A percentile compares a stretch with the other conserved stretches of the same genome.
phyloP scores from a whole-genome alignment of 2,888 invertebrate genomes.

The Esperia sulphurella region DNA sequence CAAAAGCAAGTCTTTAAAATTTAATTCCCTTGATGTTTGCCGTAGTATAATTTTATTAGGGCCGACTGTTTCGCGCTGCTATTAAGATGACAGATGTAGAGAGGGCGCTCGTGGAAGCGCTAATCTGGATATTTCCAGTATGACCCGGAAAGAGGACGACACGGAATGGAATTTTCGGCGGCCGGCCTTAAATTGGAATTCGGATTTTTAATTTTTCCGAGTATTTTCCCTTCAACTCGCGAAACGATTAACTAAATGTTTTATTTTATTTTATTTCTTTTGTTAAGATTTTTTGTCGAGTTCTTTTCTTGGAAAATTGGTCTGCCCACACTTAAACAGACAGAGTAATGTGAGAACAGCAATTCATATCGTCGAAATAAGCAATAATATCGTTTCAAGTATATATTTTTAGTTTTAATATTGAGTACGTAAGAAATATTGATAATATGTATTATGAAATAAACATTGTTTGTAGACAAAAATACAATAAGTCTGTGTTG shows the following conservation, averaged over 20 bases:
- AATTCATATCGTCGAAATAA: too few species aligned
- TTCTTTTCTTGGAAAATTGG: background rate
- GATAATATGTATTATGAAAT: too few species aligned
- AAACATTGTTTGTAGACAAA: too few species aligned
- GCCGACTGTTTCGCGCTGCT: conserved; percentile 13
- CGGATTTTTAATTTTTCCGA: background rate
- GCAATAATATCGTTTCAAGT: too few species aligned
- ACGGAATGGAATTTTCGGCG: background rate
- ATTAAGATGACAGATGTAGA: conserved; percentile 21
- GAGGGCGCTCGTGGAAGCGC: conserved; percentile 16
- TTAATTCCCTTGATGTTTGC: conserved; percentile 15
- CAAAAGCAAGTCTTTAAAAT: conserved; percentile 14
- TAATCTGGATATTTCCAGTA: conserved; percentile 9
- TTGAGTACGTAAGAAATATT: too few species aligned
- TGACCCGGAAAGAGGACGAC: background rate
- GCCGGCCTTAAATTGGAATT: background rate
- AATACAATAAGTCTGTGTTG: too few species aligned
- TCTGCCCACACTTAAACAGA: too few species aligned
- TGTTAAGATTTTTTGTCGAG: background rate
- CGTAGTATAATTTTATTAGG: conserved; percentile 14
- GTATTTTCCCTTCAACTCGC: background rate
- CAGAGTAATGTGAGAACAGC: too few species aligned
- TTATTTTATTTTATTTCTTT: background rate
- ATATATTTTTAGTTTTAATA: too few species aligned
- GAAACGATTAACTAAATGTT: background rate